Base-by-base conservation (phyloP, 2,888 invertebrate genomes). In the Lasius fuliginosus region DNA sequence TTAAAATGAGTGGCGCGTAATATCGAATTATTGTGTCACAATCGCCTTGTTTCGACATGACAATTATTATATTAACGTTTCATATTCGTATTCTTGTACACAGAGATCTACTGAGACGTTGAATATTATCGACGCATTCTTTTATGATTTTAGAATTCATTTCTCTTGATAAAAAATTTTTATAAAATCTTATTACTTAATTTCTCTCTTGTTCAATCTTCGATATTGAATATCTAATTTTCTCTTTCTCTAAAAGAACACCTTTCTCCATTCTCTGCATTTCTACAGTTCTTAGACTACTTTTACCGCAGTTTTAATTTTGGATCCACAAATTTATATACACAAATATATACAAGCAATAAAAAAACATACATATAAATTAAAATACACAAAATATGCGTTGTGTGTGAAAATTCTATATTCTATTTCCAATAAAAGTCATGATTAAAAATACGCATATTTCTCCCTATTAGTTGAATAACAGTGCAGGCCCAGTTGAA, bases 1-100 rank as follows among this genome's bases (percentile, higher is more conserved):
- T 23, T 33, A 60, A 71, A 79, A 62, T 33, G 23, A 46, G 53
- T 27, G 18, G 18, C 33, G 1, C 74, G 46, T 9, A 12, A 11
- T 8, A 65, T 76, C 27, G 18, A 65, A 40, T 77, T 60, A 46
- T 33, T 46, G 58, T 33, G 23, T 62, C 71, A 76, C 36, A 58
- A 71, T 49, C 36, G 9, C 36, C 18, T 36, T 12, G 27, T 9
- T 68, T 74, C n/a, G n/a, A 53, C n/a, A 42, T 23, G 27, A 46
- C 23, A 62, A 74, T 75, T 33, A 65, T 49, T 46, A 33, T 36
- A 65, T 76, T 36, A 65, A 65, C 12, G 18, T 23, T 40, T 76
- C 9, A 15, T 36, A 15, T 36, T 27, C 9, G 23, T 36, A 15
- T 36, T 36, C 2, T 36, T 15, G 12, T 56, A 15, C 8, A 18